Conservation (phyloP, 2,888 invertebrate genomes). For the Apamea crenata region DNA sequence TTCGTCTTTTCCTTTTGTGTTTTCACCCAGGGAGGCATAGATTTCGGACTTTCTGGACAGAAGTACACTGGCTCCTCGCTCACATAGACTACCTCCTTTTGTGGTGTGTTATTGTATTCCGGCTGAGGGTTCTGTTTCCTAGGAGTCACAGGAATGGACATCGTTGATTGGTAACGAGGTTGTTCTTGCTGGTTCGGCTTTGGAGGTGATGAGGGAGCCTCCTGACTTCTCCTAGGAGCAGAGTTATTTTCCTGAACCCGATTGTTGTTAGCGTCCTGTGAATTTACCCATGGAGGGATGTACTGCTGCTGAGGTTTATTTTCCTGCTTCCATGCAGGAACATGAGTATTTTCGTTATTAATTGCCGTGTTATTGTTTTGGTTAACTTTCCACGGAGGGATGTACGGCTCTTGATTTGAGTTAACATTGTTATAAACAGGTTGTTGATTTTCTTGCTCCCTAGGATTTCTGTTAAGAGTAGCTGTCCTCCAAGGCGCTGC, state of each 20-base stretch:
- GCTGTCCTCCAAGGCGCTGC: constrained; percentile 85
- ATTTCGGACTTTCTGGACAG: constrained; percentile 87
- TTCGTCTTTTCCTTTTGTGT: constrained; percentile 88
- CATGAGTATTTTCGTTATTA: constrained; percentile 76
- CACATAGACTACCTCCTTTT: constrained; percentile 86
- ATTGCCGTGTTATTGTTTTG: constrained; percentile 75
- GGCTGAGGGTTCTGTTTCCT: constrained; percentile 80
- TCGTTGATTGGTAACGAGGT: constrained; percentile 86
- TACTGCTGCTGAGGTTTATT: constrained; percentile 78
- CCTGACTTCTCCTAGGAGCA: constrained; percentile 79
- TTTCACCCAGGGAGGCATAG: constrained; percentile 87
- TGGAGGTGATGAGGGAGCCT: constrained; percentile 73
- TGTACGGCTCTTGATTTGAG: constrained; percentile 78
- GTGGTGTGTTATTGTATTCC: constrained; percentile 79
- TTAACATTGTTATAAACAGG: constrained; percentile 76
- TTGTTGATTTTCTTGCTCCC: constrained; percentile 77
- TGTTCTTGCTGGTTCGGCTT: constrained; percentile 75
- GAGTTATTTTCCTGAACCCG: constrained; percentile 76
- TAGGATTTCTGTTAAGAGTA: constrained; percentile 81
- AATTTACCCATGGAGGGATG: constrained; percentile 78
- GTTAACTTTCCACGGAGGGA: constrained; percentile 82
- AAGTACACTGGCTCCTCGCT: constrained; percentile 87
- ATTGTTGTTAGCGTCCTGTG: constrained; percentile 81
- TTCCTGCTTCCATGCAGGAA: constrained; percentile 82
- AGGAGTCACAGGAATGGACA: constrained; percentile 87